Evolutionary conservation across 2,888 invertebrate genomes (phyloP), one percentile per base, ranked within the genome.

Genomic region (Invenusta paracnida): DNA sequence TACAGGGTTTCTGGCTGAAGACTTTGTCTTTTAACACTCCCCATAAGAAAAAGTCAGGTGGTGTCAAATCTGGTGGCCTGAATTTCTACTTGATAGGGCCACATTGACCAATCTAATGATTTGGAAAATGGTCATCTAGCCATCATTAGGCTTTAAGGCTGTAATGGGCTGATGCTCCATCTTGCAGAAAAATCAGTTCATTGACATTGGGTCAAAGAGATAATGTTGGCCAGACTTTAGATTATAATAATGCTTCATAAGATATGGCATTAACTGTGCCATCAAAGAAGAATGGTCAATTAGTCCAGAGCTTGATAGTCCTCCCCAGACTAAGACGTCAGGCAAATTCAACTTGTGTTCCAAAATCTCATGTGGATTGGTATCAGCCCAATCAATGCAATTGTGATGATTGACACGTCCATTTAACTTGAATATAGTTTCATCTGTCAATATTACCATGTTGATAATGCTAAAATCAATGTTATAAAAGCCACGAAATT

Each of bases 281-380:
- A 73, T 73, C 73, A 73, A 73, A 73, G 73, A 73, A 73, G 73
- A n/a, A 73, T 73, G 73, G 73, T 73, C 73, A 73, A 73, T 73
- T 73, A 73, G 73, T 73, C 25, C 73, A 73, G 73, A 73, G 73
- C 25, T 73, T 73, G 73, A 73, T n/a, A 73, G 73, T 73, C 73
- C 73, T 73, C 73, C 17, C 73, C 48, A 48, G 17, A 48, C 48
- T 48, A 17, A 11, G 5, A 48, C 48, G 48, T 5, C 73, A 73
- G 73, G 27, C 73, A 5, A 73, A 73, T 73, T 73, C 27, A 48
- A 23, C 73, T 73, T 23, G 23, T 25, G 27, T 73, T 73, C 73
- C 73, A 73, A 73, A 73, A 73, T 73, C 11, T 73, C 73, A 73
- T 73, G 73, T 23, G 73, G 73, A 73, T 73, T 73, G 25, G 73